Evolutionary conservation across 2,113 vertebrate genomes (phyloP).

Genomic region (Oceanodroma tethys): DNA sequence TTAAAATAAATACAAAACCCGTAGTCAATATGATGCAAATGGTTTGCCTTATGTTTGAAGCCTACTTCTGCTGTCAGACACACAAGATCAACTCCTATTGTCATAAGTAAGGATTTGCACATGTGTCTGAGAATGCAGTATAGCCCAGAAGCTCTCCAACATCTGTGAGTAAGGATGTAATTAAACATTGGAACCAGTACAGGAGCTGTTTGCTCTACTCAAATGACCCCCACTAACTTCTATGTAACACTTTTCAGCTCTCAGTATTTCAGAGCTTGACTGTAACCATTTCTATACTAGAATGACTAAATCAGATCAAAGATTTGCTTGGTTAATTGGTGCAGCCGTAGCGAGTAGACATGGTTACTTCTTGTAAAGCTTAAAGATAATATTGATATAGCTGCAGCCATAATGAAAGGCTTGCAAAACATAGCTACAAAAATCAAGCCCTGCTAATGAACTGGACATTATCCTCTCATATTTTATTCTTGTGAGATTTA

Average conservation of each 20-base stretch:
- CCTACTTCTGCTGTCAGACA: not conserved
- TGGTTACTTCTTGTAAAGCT: not conserved
- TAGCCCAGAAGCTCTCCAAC: not conserved
- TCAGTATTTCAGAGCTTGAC: not conserved
- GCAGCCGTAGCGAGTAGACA: not conserved
- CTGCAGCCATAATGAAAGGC: not conserved
- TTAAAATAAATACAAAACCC: not conserved
- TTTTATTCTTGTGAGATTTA: not conserved
- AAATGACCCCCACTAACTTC: not conserved
- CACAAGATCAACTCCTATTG: not conserved
- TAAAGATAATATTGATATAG: not conserved
- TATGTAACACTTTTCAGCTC: not conserved
- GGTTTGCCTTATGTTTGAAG: not conserved
- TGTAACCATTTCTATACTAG: not conserved
- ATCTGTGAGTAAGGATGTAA: constrained; percentile 5
- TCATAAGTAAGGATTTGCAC: not conserved
- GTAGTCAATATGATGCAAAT: not conserved
- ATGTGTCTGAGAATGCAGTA: not conserved
- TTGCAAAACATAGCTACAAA: not conserved
- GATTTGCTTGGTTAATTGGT: not conserved
- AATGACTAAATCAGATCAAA: not conserved
- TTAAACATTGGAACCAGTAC: constrained; percentile 21
- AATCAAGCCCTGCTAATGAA: not conserved
- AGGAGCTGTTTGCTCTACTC: constrained; percentile 10
- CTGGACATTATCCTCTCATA: not conserved